Conservation (phyloP, 1,140 invertebrate genomes). For the fruit fly (Drosophila melanogaster) region DNA sequence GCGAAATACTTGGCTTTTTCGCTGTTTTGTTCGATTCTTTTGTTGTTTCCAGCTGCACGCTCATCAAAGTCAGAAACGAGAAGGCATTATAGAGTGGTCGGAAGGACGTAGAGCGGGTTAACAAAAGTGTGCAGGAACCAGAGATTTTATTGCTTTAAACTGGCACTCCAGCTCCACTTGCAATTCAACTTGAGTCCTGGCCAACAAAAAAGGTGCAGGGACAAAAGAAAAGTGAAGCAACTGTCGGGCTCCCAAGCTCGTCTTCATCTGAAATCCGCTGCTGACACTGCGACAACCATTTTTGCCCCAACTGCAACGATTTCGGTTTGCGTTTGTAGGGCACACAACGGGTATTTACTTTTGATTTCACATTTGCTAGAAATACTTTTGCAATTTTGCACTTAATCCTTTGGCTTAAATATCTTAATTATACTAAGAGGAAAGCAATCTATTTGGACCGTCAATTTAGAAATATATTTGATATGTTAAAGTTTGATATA, state of each 20-base stretch:
- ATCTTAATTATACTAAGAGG: no score
- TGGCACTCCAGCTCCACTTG: slow-evolving; percentile 60
- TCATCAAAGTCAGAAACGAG: slow-evolving; percentile 32
- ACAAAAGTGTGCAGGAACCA: slow-evolving; percentile 22
- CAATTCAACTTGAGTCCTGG: slow-evolving; percentile 45
- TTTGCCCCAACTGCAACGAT: slow-evolving; percentile 4
- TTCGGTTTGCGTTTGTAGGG: slow-evolving; percentile 7
- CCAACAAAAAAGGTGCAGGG: slow-evolving; percentile 16
- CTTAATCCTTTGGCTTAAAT: no score
- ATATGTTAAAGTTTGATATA: no score
- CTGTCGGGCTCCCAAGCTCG: slow-evolving; percentile 15
- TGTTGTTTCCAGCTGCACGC: neutral
- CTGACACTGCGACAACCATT: slow-evolving; percentile 24
- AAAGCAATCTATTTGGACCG: no score
- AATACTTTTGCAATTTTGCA: no score
- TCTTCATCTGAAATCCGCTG: slow-evolving; percentile 26
- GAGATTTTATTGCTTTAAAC: slow-evolving; percentile 60
- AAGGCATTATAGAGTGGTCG: slow-evolving; percentile 7
- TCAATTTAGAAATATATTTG: no score
- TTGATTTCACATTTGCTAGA: neutral
- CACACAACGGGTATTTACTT: slow-evolving; percentile 8
- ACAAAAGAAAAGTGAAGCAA: slow-evolving; percentile 30
- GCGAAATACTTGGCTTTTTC: slow-evolving; percentile 59
- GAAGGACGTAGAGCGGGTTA: slow-evolving; percentile 26
- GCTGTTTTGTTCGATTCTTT: slow-evolving; percentile 17